Percentiles rank a stretch among this genome's conserved stretches.
phyloP scores from a whole-genome alignment of 1,140 invertebrate genomes.

The Orius laevigatus region DNA sequence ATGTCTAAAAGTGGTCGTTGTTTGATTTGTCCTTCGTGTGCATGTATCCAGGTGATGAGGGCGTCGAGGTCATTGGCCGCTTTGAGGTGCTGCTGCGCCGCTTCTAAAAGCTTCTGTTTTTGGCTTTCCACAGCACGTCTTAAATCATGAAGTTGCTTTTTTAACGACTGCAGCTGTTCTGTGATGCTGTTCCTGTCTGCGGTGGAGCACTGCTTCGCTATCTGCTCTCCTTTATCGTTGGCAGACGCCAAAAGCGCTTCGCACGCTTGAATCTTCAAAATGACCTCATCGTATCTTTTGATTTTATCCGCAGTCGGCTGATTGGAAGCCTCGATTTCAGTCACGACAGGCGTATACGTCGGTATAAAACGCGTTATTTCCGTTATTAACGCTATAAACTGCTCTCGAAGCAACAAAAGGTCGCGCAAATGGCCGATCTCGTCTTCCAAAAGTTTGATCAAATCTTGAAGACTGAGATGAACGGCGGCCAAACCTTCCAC shows the following conservation, averaged over 20 bases:
- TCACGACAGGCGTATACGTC: slow-evolving; percentile 71
- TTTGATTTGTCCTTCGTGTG: slow-evolving; percentile 65
- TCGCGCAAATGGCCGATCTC: slow-evolving; percentile 64
- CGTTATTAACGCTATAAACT: slow-evolving; percentile 67
- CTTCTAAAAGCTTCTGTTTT: slow-evolving; percentile 67
- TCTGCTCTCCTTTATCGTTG: slow-evolving; percentile 79
- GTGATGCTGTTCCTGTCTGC: slow-evolving; percentile 75
- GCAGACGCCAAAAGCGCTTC: slow-evolving; percentile 73
- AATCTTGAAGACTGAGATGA: slow-evolving; percentile 56
- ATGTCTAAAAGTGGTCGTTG: slow-evolving; percentile 65
- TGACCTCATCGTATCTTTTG: slow-evolving; percentile 63
- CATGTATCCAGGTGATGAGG: slow-evolving; percentile 67
- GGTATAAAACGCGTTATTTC: slow-evolving; percentile 75
- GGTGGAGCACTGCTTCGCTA: slow-evolving; percentile 69
- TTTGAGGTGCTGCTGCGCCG: slow-evolving; percentile 73
- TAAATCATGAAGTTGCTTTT: slow-evolving; percentile 46
- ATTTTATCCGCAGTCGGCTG: slow-evolving; percentile 73
- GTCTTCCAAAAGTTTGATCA: slow-evolving; percentile 64
- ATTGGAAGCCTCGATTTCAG: slow-evolving; percentile 65
- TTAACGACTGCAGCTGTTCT: slow-evolving; percentile 68
- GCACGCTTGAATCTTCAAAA: slow-evolving; percentile 69
- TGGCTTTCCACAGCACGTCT: slow-evolving; percentile 68
- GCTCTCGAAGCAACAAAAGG: slow-evolving; percentile 61
- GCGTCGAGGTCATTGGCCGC: slow-evolving; percentile 61
- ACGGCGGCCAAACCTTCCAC: slow-evolving; percentile 53